These are phyloP conservation scores for Cacatua alba DNA, from an alignment of 2,113 vertebrate species.

Conservation along the genomic window DNA sequence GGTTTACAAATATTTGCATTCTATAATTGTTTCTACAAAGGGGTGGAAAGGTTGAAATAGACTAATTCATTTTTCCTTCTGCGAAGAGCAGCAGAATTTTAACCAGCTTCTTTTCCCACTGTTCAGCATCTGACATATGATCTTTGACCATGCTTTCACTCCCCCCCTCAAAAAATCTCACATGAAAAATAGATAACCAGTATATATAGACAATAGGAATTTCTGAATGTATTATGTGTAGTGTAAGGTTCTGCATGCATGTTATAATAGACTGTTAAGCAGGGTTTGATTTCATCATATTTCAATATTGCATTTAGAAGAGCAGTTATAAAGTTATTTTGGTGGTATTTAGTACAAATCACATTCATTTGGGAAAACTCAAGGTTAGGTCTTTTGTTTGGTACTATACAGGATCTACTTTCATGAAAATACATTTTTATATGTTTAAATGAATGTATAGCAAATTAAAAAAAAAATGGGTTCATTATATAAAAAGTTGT, in stretches of 20 bases:
- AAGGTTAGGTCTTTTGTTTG: background rate
- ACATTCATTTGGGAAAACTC: background rate
- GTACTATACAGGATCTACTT: background rate
- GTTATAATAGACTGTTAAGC: background rate
- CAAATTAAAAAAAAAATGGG: background rate
- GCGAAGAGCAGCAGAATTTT: slow-evolving; percentile 18
- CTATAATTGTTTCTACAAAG: slow-evolving; percentile 39
- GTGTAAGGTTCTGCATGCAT: background rate
- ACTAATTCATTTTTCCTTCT: background rate
- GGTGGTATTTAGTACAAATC: background rate
- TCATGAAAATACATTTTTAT: background rate
- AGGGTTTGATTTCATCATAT: background rate
- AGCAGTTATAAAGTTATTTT: background rate
- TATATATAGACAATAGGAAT: slow-evolving; percentile 2
- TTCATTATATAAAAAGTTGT: background rate
- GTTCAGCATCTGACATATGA: background rate
- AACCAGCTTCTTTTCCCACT: background rate
- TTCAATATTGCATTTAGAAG: background rate
- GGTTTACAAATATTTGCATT: slow-evolving; percentile 59
- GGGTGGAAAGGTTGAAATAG: slow-evolving; percentile 6
- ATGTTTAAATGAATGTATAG: background rate
- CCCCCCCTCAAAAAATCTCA: background rate
- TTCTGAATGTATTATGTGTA: background rate
- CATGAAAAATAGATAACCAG: background rate
- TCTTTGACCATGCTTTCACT: background rate